Conservation (phyloP, 2,113 vertebrate species). For the Zingel zingel region DNA sequence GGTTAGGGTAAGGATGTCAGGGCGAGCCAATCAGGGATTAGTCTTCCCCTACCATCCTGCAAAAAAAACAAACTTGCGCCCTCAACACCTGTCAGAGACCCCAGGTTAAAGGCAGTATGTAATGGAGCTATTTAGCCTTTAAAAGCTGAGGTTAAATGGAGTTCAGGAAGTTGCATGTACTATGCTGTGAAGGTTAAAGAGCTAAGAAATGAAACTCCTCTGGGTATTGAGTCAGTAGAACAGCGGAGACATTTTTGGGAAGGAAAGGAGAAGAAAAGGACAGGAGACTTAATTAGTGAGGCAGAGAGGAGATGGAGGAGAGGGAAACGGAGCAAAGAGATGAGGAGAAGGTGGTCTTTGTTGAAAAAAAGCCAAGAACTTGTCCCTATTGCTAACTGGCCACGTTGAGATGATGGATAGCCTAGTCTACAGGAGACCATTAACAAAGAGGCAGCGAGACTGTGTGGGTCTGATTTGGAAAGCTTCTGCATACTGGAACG, state of each 20-base stretch:
- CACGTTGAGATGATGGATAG: slow-evolving; percentile 66
- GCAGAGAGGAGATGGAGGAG: slow-evolving; percentile 22
- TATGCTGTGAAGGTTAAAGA: slow-evolving; percentile 48
- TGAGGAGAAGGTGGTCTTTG: slow-evolving; percentile 37
- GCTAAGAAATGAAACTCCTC: slow-evolving; percentile 34
- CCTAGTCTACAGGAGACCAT: slow-evolving; percentile 51
- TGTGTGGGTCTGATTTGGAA: slow-evolving; percentile 43
- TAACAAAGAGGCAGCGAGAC: slow-evolving; percentile 44
- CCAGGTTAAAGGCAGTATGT: slow-evolving; percentile 35
- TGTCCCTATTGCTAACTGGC: slow-evolving; percentile 66
- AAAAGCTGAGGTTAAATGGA: slow-evolving; percentile 65
- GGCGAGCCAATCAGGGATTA: too few species aligned
- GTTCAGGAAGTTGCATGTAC: slow-evolving; percentile 60
- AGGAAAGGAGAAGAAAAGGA: slow-evolving; percentile 36
- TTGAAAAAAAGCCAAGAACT: slow-evolving; percentile 66
- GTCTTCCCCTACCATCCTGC: too few species aligned
- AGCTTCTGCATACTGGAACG: background rate
- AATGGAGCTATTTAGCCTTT: slow-evolving; percentile 66
- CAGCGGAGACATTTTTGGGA: slow-evolving; percentile 31
- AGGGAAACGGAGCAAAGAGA: slow-evolving; percentile 32
- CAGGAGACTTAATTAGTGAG: background rate
- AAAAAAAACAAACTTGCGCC: background rate
- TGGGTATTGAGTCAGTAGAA: slow-evolving; percentile 24
- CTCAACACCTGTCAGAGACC: slow-evolving; percentile 54
- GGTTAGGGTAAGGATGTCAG: too few species aligned